Conservation (phyloP, 1,140 invertebrate genomes). For the Linepithema humile region DNA sequence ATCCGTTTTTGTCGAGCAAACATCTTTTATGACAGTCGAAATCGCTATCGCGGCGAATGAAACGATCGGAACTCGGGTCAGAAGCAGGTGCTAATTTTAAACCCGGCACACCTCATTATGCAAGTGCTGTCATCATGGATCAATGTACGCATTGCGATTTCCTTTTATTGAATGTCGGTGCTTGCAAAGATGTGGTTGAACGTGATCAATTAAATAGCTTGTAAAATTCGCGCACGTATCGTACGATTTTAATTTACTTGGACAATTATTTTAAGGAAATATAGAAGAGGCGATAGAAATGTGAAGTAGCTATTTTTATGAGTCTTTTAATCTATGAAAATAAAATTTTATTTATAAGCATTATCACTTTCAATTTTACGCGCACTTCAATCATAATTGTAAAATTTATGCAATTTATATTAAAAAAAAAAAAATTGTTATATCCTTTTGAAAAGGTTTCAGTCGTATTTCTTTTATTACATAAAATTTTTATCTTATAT, state of each 20-base stretch:
- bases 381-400: too few relatives aligned
- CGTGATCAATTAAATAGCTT: constrained; percentile 20
- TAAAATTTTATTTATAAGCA: too few relatives aligned
- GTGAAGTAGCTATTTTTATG: not conserved
- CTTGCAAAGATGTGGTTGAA: constrained; percentile 12
- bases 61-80: constrained; percentile 56
- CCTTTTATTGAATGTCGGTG: not conserved
- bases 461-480: too few relatives aligned
- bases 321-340: too few relatives aligned
- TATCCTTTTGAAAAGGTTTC: too few relatives aligned
- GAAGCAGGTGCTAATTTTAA: constrained; percentile 63
- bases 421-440: too few relatives aligned
- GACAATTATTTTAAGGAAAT: not conserved
- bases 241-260: not conserved
- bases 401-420: too few relatives aligned
- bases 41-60: constrained; percentile 19
- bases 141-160: constrained; percentile 8
- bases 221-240: not conserved
- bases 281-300: not conserved
- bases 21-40: constrained; percentile 36
- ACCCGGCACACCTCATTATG: constrained; percentile 44
- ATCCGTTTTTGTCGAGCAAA: too few relatives aligned
- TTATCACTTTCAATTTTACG: too few relatives aligned
- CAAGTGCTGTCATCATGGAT: constrained; percentile 31
- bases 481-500: too few relatives aligned